A percentile compares a stretch with the other conserved stretches of the same genome.
These are phyloP conservation scores for Neotragus moschatus DNA, from an alignment of 2,113 vertebrate genomes.

Conservation along the genomic window DNA sequence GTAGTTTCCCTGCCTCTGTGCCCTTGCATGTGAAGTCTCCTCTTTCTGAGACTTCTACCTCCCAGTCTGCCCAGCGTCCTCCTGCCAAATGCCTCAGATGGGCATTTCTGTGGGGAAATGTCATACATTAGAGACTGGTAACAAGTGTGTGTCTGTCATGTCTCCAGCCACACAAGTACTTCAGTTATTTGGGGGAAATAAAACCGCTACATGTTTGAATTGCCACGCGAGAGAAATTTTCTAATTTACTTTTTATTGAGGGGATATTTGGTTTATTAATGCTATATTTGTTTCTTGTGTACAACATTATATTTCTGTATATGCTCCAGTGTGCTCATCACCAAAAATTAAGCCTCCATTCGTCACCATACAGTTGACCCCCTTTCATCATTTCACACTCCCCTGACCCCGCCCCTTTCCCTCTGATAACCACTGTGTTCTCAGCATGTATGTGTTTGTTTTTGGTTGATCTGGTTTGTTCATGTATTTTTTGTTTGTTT, in stretches of 20 bases:
- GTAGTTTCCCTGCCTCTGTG: background rate
- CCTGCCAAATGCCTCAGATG: rapidly evolving
- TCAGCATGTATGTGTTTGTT: background rate
- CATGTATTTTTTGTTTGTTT: background rate
- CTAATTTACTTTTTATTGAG: background rate
- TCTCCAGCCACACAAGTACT: background rate
- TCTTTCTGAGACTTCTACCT: background rate
- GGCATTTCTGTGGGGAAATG: background rate
- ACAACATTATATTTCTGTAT: background rate
- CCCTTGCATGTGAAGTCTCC: background rate
- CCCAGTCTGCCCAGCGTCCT: background rate
- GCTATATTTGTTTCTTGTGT: background rate
- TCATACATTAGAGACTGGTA: background rate
- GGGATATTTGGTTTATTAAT: background rate
- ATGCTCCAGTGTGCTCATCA: background rate
- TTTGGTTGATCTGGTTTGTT: background rate
- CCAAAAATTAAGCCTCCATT: background rate
- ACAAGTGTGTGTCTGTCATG: rapidly evolving
- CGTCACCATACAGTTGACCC: background rate
- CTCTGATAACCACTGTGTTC: background rate
- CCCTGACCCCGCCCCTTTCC: background rate
- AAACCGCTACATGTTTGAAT: background rate
- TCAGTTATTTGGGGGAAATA: background rate
- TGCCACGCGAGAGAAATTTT: rapidly evolving
- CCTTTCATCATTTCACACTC: background rate